These are phyloP conservation scores for Lontra canadensis DNA, from an alignment of 2,113 vertebrate genomes.

Conservation along the genomic window DNA sequence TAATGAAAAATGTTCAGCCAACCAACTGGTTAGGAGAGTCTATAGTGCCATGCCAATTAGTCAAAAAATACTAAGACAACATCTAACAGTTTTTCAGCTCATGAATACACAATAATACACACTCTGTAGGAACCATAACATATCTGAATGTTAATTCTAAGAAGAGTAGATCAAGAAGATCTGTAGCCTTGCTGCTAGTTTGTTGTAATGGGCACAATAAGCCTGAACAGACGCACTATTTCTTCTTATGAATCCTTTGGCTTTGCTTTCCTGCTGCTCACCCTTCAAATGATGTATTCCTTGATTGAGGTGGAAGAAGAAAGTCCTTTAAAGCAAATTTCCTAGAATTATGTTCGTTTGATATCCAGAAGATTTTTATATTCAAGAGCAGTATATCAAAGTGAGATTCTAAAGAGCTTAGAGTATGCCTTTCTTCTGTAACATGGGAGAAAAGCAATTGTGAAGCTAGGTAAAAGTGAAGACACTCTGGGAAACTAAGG, in stretches of 20 bases:
- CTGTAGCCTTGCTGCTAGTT: background rate
- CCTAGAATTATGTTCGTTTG: background rate
- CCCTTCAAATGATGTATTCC: background rate
- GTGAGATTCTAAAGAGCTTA: background rate
- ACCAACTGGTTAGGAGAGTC: background rate
- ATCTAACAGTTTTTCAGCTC: background rate
- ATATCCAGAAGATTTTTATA: background rate
- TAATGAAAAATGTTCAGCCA: background rate
- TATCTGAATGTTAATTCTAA: background rate
- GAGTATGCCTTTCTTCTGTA: background rate
- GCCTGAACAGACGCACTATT: background rate
- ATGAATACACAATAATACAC: background rate
- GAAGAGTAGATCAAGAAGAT: background rate
- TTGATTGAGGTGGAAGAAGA: background rate
- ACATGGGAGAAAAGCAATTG: background rate
- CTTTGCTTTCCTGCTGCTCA: background rate
- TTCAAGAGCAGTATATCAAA: background rate
- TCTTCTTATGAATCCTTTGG: background rate
- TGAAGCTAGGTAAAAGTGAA: background rate
- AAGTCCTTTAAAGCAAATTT: background rate
- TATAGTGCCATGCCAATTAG: background rate
- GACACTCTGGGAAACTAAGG: background rate
- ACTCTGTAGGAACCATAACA: background rate
- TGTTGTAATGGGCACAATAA: background rate
- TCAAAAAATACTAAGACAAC: background rate